Evolutionary conservation across 2,888 invertebrate species (phyloP).

Genomic region (Ctenicera cuprea): DNA sequence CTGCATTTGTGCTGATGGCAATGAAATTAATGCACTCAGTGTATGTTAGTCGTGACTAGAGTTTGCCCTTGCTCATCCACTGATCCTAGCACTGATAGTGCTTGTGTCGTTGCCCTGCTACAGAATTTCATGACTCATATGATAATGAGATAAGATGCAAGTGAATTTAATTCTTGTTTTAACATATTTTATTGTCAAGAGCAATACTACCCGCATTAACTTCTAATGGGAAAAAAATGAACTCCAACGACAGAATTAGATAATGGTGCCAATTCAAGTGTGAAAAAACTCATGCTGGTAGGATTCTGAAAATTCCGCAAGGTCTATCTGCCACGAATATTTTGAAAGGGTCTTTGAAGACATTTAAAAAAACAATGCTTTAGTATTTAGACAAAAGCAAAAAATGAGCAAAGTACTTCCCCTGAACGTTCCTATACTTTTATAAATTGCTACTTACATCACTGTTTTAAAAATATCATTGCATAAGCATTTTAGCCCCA

Average conservation of each 20-base stretch:
- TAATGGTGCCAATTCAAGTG: neutral
- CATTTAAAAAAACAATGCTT: no score
- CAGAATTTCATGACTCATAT: slow-evolving; percentile 59
- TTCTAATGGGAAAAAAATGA: neutral
- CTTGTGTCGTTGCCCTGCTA: slow-evolving; percentile 56
- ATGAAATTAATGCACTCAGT: slow-evolving; percentile 64
- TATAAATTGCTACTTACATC: no score
- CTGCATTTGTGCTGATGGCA: slow-evolving; percentile 55
- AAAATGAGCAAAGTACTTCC: no score
- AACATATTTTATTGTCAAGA: slow-evolving; percentile 15
- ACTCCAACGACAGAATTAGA: neutral
- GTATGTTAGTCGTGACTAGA: slow-evolving; percentile 64
- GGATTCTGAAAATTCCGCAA: neutral
- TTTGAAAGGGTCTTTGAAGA: no score
- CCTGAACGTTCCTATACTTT: no score
- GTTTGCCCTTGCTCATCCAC: slow-evolving; percentile 64
- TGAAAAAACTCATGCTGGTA: neutral
- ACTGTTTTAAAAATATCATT: no score
- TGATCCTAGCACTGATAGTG: slow-evolving; percentile 59
- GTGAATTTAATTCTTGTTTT: slow-evolving; percentile 36
- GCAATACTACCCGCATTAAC: slow-evolving; percentile 24
- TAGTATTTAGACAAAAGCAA: no score
- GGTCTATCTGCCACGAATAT: no score
- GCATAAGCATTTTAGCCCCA: no score
- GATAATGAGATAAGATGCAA: slow-evolving; percentile 51